Conservation (phyloP, 2,888 invertebrate species). For the Parnassius apollo region DNA sequence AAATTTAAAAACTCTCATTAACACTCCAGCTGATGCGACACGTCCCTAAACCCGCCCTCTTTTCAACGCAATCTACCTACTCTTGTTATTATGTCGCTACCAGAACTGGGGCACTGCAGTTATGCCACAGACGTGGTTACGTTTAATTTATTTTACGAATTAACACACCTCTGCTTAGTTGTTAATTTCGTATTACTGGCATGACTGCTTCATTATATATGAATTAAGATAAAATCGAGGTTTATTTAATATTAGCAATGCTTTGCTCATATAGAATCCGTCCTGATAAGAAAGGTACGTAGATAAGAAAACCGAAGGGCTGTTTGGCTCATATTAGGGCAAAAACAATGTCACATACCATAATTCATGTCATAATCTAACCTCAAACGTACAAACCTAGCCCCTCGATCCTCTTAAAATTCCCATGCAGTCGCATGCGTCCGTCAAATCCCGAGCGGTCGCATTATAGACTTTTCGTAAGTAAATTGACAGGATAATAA, state of each 20-base stretch:
- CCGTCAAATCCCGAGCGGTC: too few species aligned
- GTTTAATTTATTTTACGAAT: constrained; percentile 60
- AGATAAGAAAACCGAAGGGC: too few species aligned
- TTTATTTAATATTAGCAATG: background rate
- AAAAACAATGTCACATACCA: too few species aligned
- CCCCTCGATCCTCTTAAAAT: too few species aligned
- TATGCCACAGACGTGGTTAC: constrained; percentile 53
- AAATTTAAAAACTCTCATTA: constrained; percentile 41
- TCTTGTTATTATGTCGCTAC: constrained; percentile 39
- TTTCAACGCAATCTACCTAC: constrained; percentile 30
- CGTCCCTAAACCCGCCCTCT: constrained; percentile 39
- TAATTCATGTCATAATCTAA: too few species aligned
- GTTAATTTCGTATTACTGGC: constrained; percentile 20
- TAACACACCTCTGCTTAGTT: constrained; percentile 42
- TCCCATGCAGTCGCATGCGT: too few species aligned
- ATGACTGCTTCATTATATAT: constrained; percentile 32
- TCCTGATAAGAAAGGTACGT: too few species aligned
- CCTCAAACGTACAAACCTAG: too few species aligned
- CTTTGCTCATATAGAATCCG: too few species aligned
- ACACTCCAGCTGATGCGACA: constrained; percentile 32
- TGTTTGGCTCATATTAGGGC: too few species aligned
- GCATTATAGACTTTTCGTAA: too few species aligned
- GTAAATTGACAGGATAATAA: too few species aligned
- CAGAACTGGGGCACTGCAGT: constrained; percentile 65
- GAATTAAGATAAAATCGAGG: background rate